Evolutionary conservation across 2,113 vertebrate genomes (phyloP).

Genomic region (Oophaga pumilio): DNA sequence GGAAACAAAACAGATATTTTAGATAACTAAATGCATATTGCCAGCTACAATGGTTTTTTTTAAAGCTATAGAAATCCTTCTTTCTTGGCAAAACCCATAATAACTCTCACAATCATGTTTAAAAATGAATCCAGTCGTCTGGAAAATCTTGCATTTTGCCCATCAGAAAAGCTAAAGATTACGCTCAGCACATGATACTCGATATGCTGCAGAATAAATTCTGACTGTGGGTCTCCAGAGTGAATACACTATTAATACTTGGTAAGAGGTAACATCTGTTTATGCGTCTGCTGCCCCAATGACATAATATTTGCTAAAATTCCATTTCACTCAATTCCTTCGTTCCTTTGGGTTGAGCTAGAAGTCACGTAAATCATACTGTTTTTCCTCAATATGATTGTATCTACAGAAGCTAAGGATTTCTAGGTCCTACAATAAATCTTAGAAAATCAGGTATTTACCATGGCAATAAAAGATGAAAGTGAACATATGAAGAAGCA

Average conservation of each 20-base stretch:
- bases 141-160: background rate
- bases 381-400: background rate
- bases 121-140: background rate
- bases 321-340: conserved; percentile 4
- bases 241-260: conserved; percentile 24
- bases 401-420: background rate
- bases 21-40: too few relatives aligned
- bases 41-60: too few relatives aligned
- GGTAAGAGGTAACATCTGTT: conserved; percentile 30
- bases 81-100: background rate
- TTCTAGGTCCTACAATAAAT: background rate
- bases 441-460: conserved; percentile 26
- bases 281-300: background rate
- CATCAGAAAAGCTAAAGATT: background rate
- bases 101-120: background rate
- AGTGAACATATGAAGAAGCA: conserved; percentile 31
- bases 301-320: conserved; percentile 19
- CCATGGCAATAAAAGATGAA: conserved; percentile 24
- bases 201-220: background rate
- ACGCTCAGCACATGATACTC: background rate
- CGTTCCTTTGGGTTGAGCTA: conserved; percentile 6
- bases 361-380: conserved; percentile 15
- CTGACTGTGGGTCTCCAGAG: background rate
- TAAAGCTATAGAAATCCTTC: too few relatives aligned
- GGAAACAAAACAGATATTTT: too few relatives aligned